Conservation (phyloP, 1,140 invertebrate genomes). For the Scaptomyza pallida region DNA sequence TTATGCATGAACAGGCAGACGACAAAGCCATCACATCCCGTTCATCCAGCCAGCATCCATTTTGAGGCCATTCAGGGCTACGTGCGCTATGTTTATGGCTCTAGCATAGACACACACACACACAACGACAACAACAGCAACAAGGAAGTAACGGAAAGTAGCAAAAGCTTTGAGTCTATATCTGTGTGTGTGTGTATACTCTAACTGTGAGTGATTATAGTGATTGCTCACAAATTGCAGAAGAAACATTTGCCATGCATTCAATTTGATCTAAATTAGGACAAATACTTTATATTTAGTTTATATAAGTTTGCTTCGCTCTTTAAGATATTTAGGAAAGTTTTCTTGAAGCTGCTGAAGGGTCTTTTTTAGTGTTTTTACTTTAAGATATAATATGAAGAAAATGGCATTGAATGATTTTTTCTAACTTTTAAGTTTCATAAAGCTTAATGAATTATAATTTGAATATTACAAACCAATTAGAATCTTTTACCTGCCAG, state of each 20-base stretch:
- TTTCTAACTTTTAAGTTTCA: too few species aligned
- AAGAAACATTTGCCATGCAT: neutral
- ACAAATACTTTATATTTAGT: neutral
- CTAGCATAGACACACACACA: slow-evolving; percentile 24
- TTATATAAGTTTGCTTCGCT: too few species aligned
- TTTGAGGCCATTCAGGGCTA: slow-evolving; percentile 38
- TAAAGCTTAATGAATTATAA: too few species aligned
- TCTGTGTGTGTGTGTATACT: slow-evolving; percentile 15
- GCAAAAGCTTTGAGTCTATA: slow-evolving; percentile 1
- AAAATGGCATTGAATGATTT: too few species aligned
- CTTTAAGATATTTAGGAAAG: too few species aligned
- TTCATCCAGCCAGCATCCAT: slow-evolving; percentile 1
- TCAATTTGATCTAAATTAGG: neutral
- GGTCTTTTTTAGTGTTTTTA: too few species aligned
- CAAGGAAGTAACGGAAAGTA: neutral
- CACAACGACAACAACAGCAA: slow-evolving; percentile 18
- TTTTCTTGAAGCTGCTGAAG: too few species aligned
- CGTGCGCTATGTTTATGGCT: slow-evolving; percentile 66
- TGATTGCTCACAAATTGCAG: neutral
- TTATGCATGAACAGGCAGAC: slow-evolving; percentile 53
- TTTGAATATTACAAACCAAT: too few species aligned
- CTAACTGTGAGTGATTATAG: slow-evolving; percentile 1
- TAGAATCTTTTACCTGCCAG: too few species aligned
- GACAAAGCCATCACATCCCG: slow-evolving; percentile 7
- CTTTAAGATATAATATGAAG: too few species aligned